These are phyloP conservation scores for Neomorphus geoffroyi DNA, from an alignment of 2,797 vertebrate species.

Conservation along the genomic window DNA sequence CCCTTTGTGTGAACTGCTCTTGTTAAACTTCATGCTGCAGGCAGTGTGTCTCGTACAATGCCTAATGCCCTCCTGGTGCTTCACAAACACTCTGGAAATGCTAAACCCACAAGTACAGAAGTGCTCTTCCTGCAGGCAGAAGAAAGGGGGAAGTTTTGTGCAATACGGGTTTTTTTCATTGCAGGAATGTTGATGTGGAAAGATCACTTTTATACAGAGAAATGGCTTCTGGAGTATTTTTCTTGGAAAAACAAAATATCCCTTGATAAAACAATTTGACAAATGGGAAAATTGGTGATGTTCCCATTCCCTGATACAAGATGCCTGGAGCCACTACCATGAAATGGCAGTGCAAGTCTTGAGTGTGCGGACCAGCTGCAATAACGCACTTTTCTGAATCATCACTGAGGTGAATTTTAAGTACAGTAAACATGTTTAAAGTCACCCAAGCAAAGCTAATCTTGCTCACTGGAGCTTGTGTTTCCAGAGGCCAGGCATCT, in stretches of 20 bases:
- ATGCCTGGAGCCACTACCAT: not conserved
- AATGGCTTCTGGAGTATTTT: not conserved
- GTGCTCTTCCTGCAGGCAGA: not conserved
- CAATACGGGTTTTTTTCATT: not conserved
- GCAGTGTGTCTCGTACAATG: not conserved
- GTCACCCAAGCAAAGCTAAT: not conserved
- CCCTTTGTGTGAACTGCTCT: conserved; percentile 20
- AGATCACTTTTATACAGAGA: not conserved
- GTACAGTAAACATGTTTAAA: not conserved
- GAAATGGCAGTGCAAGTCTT: not conserved
- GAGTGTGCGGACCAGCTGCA: not conserved
- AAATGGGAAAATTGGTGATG: not conserved
- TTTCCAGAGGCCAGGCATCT: not conserved
- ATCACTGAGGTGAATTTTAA: not conserved
- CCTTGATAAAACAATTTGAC: not conserved
- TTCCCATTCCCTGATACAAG: not conserved
- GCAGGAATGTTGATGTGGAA: not conserved
- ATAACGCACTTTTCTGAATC: not conserved
- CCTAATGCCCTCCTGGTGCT: conserved; percentile 14
- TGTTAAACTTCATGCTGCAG: not conserved
- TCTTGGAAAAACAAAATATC: not conserved
- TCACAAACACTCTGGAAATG: not conserved
- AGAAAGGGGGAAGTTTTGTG: not conserved
- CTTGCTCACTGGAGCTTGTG: not conserved
- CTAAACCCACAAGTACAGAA: not conserved